A percentile compares a stretch with the other conserved stretches of the same genome.
Evolutionary conservation across 1,140 invertebrate genomes (phyloP).

Genomic region (Drosophila oshimai): DNA sequence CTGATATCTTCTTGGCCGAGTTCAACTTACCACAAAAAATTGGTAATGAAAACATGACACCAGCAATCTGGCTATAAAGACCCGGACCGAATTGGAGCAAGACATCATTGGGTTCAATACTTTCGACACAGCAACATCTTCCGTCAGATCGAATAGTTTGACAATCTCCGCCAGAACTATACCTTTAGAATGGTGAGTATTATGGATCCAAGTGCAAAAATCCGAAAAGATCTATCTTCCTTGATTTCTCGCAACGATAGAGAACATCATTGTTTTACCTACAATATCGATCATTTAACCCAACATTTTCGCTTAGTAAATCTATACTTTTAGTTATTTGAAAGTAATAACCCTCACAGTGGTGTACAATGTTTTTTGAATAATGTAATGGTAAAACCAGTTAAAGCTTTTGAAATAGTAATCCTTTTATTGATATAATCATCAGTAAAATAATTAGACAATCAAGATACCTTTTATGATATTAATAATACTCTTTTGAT

Average conservation of each 20-base stretch:
- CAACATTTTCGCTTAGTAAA: too few species aligned
- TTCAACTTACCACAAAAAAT: neutral
- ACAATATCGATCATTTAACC: too few species aligned
- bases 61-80: constrained; percentile 61
- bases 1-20: neutral
- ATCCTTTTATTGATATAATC: neutral
- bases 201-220: too few species aligned
- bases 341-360: too few species aligned
- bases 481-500: too few species aligned
- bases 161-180: constrained; percentile 21
- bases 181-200: constrained; percentile 59
- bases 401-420: too few species aligned
- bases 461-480: neutral
- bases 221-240: neutral
- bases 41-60: constrained; percentile 47
- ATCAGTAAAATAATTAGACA: too few species aligned
- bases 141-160: constrained; percentile 41
- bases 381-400: too few species aligned
- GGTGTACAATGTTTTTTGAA: too few species aligned
- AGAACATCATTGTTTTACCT: too few species aligned
- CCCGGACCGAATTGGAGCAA: constrained; percentile 35
- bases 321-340: too few species aligned
- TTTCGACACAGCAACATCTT: constrained; percentile 62
- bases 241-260: too few species aligned
- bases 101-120: constrained; percentile 76